Conservation (phyloP, 2,113 vertebrate genomes). For the Dunckerocampus dactyliophorus region DNA sequence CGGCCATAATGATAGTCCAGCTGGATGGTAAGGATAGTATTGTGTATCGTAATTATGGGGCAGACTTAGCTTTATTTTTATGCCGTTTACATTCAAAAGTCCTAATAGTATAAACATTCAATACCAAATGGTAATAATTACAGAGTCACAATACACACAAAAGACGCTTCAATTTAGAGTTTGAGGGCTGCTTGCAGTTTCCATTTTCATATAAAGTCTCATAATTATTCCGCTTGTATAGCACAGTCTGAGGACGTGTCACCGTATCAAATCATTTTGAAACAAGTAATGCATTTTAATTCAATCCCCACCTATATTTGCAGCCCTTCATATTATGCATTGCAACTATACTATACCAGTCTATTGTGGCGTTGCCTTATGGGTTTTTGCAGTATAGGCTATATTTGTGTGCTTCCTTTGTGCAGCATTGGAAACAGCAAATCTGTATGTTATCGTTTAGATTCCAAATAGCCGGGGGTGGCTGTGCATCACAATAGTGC, state of each 20-base stretch:
- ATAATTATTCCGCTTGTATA: slow-evolving; percentile 31
- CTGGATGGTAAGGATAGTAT: not conserved
- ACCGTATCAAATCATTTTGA: slow-evolving; percentile 46
- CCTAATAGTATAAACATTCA: not conserved
- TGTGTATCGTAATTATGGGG: slow-evolving; percentile 3
- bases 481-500: slow-evolving; percentile 2
- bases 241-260: slow-evolving; percentile 15
- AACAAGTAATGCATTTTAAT: slow-evolving; percentile 50
- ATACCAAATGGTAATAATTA: not conserved
- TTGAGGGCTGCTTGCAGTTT: slow-evolving; percentile 8
- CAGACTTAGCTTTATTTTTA: not conserved
- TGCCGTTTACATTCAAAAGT: slow-evolving; percentile 8
- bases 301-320: slow-evolving; percentile 37
- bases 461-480: slow-evolving; percentile 23
- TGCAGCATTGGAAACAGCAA: slow-evolving; percentile 21
- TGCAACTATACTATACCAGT: slow-evolving; percentile 11
- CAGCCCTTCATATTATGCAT: slow-evolving; percentile 38
- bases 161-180: not conserved
- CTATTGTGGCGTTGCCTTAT: slow-evolving; percentile 16
- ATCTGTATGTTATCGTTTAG: slow-evolving; percentile 12
- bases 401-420: slow-evolving; percentile 14
- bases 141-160: not conserved
- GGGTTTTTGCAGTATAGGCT: slow-evolving; percentile 10
- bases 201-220: slow-evolving; percentile 21
- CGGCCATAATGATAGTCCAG: not conserved